Evolutionary conservation across 2,888 invertebrate species (phyloP), one percentile per base, ranked within the genome.

Genomic region (Caenorhabditis sulstoni): DNA sequence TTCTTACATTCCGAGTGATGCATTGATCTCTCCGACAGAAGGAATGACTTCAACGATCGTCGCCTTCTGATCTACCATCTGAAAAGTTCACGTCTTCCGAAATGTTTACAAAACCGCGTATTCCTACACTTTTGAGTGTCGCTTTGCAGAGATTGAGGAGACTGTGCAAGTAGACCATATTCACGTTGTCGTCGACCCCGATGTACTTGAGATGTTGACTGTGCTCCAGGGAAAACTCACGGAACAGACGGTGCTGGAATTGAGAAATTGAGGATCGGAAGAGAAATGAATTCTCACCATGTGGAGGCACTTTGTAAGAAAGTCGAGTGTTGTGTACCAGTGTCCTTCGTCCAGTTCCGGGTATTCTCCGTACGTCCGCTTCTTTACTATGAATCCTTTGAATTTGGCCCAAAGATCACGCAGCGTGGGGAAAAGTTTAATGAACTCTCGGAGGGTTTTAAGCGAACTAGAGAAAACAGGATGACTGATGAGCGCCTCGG

Each of bases 351-450:
- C 71, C 1, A 71, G 22, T 53, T 57, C 55, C 3, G 71, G 71
- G 41, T 49, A 71, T 23, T 71, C 71, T 71, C 71, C 71, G 16
- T 71, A 57, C 0, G 64, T 64, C n/a, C 71, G 37, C 49, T 49
- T 55, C 18, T 57, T 47, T 3, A 71, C 49, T 0, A 71, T 29
- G 16, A 41, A 57, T 12, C 41, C 20, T 45, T 71, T 71, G 49
- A 71, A 71, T 18, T 45, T 11, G n/a, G 16, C 7, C 71, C 71
- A 71, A 16, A 41, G n/a, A 9, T 23, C 18, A 1, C 71, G 55
- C 23, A 57, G 55, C 23, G 23, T 11, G 2, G 71, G 71, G 20
- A 71, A 64, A 3, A 49, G 39, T 3, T 16, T 11, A 7, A 71
- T 71, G 35, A 71, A 71, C 3, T 49, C n/a, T 9, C 71, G 62